A percentile compares a stretch with the other conserved stretches of the same genome.
These are phyloP conservation scores for Chorisops tibialis DNA, from an alignment of 2,888 invertebrate species.

Conservation along the genomic window DNA sequence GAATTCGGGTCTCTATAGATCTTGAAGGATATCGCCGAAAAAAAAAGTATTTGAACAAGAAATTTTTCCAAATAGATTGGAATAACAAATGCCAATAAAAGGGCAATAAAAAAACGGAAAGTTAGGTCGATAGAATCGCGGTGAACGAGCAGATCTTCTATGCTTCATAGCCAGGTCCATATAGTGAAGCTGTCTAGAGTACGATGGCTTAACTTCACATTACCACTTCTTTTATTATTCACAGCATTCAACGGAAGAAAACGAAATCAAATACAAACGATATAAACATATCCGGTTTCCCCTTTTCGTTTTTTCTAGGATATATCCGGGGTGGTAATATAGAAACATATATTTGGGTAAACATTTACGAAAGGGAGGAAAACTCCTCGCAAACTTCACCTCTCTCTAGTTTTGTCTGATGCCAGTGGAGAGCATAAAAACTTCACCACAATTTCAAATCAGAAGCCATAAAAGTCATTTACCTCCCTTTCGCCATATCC, in stretches of 20 bases:
- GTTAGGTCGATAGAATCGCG: conserved; percentile 4
- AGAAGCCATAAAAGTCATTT: conserved; percentile 28
- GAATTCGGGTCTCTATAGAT: too few relatives aligned
- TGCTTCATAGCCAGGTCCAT: too few relatives aligned
- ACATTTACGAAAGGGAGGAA: too few relatives aligned
- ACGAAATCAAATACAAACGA: conserved; percentile 21
- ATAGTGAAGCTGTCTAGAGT: too few relatives aligned
- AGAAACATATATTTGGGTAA: too few relatives aligned
- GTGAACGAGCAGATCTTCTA: too few relatives aligned
- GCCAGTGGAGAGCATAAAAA: conserved; percentile 17
- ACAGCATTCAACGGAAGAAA: neutral
- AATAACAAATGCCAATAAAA: conserved; percentile 7
- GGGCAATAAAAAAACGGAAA: conserved; percentile 9
- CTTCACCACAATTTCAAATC: conserved; percentile 33
- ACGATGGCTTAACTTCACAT: too few relatives aligned
- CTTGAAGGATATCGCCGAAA: too few relatives aligned
- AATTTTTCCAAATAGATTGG: too few relatives aligned
- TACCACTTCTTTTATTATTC: conserved; percentile 10
- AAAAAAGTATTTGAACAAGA: too few relatives aligned
- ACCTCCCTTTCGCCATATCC: conserved; percentile 13
- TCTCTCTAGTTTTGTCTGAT: neutral
- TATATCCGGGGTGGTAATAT: too few relatives aligned
- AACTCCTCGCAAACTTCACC: too few relatives aligned
- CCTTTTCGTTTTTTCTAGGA: conserved; percentile 2
- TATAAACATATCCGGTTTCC: neutral